These are phyloP conservation scores for Dicaeum eximium DNA, from an alignment of 2,113 vertebrate genomes.

Conservation along the genomic window DNA sequence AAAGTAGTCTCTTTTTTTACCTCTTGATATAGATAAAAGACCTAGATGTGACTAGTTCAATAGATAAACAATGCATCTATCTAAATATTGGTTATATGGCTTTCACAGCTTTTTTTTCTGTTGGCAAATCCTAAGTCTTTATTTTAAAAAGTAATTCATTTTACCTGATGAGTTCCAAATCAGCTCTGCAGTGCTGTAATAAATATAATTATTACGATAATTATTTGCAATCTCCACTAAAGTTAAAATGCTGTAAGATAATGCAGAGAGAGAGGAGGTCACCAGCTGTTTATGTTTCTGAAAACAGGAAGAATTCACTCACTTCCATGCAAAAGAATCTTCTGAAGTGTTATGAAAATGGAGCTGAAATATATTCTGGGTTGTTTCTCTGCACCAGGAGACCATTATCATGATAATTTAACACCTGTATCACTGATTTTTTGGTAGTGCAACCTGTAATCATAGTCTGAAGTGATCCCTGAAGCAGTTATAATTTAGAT, in stretches of 20 bases:
- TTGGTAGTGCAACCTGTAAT: conserved; percentile 62
- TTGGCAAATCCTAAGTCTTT: not conserved
- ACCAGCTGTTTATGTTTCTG: not conserved
- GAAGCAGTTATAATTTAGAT: conserved; percentile 69
- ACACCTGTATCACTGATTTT: conserved; percentile 65
- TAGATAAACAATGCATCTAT: not conserved
- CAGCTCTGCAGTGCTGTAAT: not conserved
- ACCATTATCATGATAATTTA: conserved; percentile 68
- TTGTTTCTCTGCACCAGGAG: conserved; percentile 11
- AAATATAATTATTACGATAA: conserved; percentile 51
- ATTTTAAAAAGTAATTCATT: conserved; percentile 23
- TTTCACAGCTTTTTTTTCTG: not conserved
- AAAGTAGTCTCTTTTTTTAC: not conserved
- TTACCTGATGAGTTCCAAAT: conserved; percentile 1
- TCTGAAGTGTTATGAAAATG: not conserved
- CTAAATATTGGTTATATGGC: not conserved
- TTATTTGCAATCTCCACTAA: conserved; percentile 17
- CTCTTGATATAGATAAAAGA: not conserved
- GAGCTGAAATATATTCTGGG: conserved; percentile 25
- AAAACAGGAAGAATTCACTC: conserved; percentile 1
- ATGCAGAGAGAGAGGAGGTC: not conserved
- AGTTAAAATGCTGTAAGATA: not conserved
- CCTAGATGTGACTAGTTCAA: not conserved
- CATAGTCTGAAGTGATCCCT: conserved; percentile 62
- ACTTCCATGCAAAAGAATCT: not conserved